phyloP scores from a whole-genome alignment of 64 coral and sea anemone genomes.

The Astreopora myriophthalma region DNA sequence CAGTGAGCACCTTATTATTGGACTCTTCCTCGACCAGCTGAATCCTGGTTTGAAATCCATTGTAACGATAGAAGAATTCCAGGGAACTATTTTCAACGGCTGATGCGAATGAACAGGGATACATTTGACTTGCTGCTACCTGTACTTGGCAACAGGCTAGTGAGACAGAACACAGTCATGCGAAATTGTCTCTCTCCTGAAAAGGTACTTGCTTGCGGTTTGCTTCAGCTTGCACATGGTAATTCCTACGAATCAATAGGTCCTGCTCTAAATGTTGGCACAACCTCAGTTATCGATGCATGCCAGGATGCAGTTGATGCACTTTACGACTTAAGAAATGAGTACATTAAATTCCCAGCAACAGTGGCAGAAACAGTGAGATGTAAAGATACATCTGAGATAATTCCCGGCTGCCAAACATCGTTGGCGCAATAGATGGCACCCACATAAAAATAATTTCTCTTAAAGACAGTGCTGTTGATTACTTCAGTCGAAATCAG shows the following conservation, averaged over 20 bases:
- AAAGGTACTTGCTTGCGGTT: too few species aligned
- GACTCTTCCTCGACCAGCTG: too few species aligned
- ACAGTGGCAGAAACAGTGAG: constrained; percentile 7
- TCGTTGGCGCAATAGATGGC: not conserved
- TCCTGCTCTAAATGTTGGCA: too few species aligned
- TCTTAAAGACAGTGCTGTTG: constrained; percentile 6
- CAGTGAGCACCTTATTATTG: too few species aligned
- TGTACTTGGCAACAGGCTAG: too few species aligned
- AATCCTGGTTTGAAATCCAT: constrained; percentile 79
- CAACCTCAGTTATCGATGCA: not conserved
- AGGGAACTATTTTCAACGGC: too few species aligned
- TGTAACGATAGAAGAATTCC: constrained; percentile 52
- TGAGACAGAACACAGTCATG: too few species aligned
- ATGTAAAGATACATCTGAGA: constrained; percentile 12
- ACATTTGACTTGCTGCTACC: too few species aligned
- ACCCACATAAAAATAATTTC: constrained; percentile 14
- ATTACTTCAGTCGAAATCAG: constrained; percentile 39
- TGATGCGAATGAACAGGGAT: too few species aligned
- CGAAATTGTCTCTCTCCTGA: too few species aligned
- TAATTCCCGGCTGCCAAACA: not conserved
- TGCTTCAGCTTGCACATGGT: too few species aligned
- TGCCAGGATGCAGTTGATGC: not conserved
- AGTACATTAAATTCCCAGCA: constrained; percentile 44
- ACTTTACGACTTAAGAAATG: not conserved
- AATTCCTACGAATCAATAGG: too few species aligned